Evolutionary conservation across 2,888 invertebrate species (phyloP), one percentile per base, ranked within the genome.

Genomic region (Leptarthrus brevirostris): DNA sequence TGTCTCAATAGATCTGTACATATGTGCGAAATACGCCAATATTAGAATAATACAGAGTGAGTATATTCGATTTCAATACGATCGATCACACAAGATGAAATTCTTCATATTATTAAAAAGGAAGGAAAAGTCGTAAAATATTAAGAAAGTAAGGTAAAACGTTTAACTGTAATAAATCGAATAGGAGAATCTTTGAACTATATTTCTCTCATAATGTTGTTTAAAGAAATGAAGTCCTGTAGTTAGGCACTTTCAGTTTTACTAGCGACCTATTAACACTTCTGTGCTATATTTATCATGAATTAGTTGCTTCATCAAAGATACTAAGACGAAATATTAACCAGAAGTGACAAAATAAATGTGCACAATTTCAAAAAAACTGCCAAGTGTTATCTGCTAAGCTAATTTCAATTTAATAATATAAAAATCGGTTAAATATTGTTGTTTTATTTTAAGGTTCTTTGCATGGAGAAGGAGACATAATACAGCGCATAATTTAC

Each of bases 341-440:
- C 3, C 18, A 5, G 18, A 26, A 24, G 8, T n/a, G 3, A 54
- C 3, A 3, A 34, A 36, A 36, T 34, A 34, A 61, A 61, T n/a
- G 6, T 61, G 58, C 58, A 61, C 58, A 61, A 61, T 61, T 61
- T 61, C 58, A 16, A 36, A 61, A 61, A 61, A 58, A 66, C 64
- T 66, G 64, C 64, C 64, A 66, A 44, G 44, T 66, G 64, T 66
- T 47, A 22, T 66, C 47, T 58, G 36, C 58, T 24, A 16, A 20
- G 34, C 14, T 58, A 16, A 58, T 12, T 26, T 66, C 24, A 44
- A 66, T 44, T 20, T 24, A 44, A 66, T 3, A 24, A 47, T 18
- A 66, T 66, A 66, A 66, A 66, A 44, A 44, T 47, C 26, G 24
- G 64, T 47, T 66, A 26, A 66, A 66, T 40, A 16, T 40, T 16